Evolutionary conservation across 2,797 vertebrate genomes (phyloP).

Genomic region (Gorsachius magnificus): DNA sequence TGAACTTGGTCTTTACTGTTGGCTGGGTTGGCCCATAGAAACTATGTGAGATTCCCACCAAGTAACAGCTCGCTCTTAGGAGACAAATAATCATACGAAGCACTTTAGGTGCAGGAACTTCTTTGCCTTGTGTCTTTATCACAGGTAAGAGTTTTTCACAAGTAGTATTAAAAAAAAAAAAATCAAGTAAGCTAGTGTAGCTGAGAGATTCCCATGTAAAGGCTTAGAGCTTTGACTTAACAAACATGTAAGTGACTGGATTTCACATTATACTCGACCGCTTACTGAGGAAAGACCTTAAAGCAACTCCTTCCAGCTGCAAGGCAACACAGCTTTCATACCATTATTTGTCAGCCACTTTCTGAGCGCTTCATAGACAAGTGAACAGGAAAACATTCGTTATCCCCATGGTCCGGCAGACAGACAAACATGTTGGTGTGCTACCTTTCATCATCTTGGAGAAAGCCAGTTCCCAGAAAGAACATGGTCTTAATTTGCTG

Average conservation of each 20-base stretch:
- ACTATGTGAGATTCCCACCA: not conserved
- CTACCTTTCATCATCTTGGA: not conserved
- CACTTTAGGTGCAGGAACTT: not conserved
- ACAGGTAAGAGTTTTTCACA: not conserved
- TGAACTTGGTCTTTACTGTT: not conserved
- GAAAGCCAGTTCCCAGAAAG: not conserved
- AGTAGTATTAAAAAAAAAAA: not conserved
- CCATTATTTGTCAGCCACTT: not conserved
- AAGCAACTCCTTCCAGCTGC: not conserved
- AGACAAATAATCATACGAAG: not conserved
- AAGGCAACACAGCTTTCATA: not conserved
- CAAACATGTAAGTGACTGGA: not conserved
- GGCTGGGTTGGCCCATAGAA: not conserved
- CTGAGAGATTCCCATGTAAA: not conserved
- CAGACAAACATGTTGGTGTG: rapidly evolving
- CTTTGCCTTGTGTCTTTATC: not conserved
- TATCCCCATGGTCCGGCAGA: not conserved
- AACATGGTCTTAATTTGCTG: not conserved
- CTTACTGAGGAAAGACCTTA: not conserved
- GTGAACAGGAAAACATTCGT: not conserved
- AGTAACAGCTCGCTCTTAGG: not conserved
- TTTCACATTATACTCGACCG: not conserved
- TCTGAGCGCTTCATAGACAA: not conserved
- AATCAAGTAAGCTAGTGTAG: not conserved
- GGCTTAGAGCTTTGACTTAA: not conserved